phyloP scores from a whole-genome alignment of 2,888 invertebrate genomes.

The Dicycla oo region DNA sequence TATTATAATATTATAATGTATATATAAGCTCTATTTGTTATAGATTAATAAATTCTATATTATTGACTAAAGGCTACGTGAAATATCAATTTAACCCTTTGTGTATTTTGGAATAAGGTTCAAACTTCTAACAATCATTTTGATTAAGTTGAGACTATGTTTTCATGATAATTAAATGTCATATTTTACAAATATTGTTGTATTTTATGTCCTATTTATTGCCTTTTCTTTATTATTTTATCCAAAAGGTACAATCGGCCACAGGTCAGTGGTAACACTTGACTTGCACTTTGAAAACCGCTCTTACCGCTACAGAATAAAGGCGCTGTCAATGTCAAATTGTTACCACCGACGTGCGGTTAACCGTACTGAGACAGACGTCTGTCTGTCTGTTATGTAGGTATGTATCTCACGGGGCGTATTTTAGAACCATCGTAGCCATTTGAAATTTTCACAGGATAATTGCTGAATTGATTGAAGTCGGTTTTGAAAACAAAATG shows the following conservation, averaged over 20 bases:
- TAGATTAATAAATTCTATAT: slow-evolving; percentile 11
- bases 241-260: no score
- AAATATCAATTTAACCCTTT: slow-evolving; percentile 36
- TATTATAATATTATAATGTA: slow-evolving; percentile 4
- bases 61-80: slow-evolving; percentile 46
- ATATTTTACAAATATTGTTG: slow-evolving; percentile 27
- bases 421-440: background rate
- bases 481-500: background rate
- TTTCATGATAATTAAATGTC: slow-evolving; percentile 60
- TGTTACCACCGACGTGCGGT: background rate
- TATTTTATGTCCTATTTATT: background rate
- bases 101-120: slow-evolving; percentile 19
- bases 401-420: background rate
- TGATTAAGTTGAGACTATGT: slow-evolving; percentile 48
- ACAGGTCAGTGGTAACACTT: background rate
- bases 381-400: no score
- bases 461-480: background rate
- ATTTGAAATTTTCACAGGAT: background rate
- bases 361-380: no score
- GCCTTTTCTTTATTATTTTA: background rate
- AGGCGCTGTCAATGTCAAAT: background rate
- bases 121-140: slow-evolving; percentile 38
- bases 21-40: slow-evolving; percentile 2
- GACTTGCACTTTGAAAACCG: background rate
- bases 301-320: background rate